Conservation (phyloP, 2,797 vertebrate species). For the Cephalopachus bancanus region DNA sequence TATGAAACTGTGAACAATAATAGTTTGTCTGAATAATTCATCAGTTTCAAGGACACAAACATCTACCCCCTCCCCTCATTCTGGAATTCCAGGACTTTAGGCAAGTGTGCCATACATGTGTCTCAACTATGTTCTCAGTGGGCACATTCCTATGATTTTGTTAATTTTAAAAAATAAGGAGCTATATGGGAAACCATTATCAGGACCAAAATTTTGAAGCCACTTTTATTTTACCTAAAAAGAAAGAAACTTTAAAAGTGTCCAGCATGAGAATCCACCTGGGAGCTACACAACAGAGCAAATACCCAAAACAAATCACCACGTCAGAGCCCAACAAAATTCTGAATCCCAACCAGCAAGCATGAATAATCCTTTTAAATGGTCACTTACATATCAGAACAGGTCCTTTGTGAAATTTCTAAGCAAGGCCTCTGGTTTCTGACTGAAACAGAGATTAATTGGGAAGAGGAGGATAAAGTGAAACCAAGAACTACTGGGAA, state of each 20-base stretch:
- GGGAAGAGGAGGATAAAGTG: slow-evolving; percentile 52
- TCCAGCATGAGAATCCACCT: slow-evolving; percentile 70
- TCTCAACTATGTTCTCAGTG: slow-evolving; percentile 9
- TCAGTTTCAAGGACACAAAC: slow-evolving; percentile 20
- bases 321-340: slow-evolving; percentile 72
- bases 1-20: slow-evolving; percentile 50
- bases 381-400: slow-evolving; percentile 75
- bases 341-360: slow-evolving; percentile 81
- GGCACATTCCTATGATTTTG: slow-evolving; percentile 37
- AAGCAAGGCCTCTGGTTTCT: slow-evolving; percentile 74
- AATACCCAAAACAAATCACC: slow-evolving; percentile 79
- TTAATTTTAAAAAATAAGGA: background rate
- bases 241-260: slow-evolving; percentile 54
- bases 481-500: slow-evolving; percentile 76
- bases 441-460: slow-evolving; percentile 74
- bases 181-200: slow-evolving; percentile 9
- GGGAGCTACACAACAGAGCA: slow-evolving; percentile 73
- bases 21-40: slow-evolving; percentile 67
- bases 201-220: slow-evolving; percentile 7
- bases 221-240: slow-evolving; percentile 62
- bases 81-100: slow-evolving; percentile 46
- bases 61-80: background rate
- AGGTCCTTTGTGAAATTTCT: slow-evolving; percentile 77
- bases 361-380: slow-evolving; percentile 84
- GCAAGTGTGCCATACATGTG: background rate